Evolutionary conservation across 2,113 vertebrate species (phyloP), one percentile per base, ranked within the genome.

Genomic region (Xiphophorus couchianus): DNA sequence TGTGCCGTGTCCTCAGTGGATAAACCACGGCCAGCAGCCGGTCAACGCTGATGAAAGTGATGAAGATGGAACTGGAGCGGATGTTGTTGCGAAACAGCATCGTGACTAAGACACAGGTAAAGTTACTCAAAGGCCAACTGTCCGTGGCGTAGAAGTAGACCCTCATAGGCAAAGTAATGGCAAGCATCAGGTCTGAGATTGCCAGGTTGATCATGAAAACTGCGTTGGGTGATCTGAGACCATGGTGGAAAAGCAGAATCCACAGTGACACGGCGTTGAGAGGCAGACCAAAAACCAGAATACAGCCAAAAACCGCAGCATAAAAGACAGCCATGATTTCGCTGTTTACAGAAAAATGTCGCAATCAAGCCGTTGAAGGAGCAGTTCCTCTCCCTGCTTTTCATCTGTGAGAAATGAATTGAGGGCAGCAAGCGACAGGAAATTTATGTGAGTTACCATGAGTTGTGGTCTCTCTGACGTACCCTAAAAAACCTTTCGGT

Each of bases 41-140:
- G 76, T 93, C 91, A 64, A 92, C n/a, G 28, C 91, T 81, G 78
- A 94, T 93, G 73, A 92, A 88, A 60, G 93, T 94, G 85, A 94
- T 93, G 83, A 94, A 93, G 74, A 92, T 66, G 17, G 82, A 35
- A 64, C 92, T 92, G 64, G 90, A 86, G 61, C 84, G 86, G 35
- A 94, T 75, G 74, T 93, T 94, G 82, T 86, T 82, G 6, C 71
- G 71, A 61, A 94, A 92, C 19, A 93, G 58, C 83, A 88, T 88
- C 0, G 78, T 86, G 51, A 79, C 5, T 4, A 28, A 79, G 51
- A 82, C 44, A 60, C 93, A 94, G 0, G 14, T 28, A 17, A 27
- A 27, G 0, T 4, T 2, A 14, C 77, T 19, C 13, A 92, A 51
- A 1, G 82, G 61, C 90, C 92, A 93, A 1, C 0, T 54, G 0